Evolutionary conservation across 2,113 vertebrate genomes (phyloP).

Genomic region (Ailurus styani): DNA sequence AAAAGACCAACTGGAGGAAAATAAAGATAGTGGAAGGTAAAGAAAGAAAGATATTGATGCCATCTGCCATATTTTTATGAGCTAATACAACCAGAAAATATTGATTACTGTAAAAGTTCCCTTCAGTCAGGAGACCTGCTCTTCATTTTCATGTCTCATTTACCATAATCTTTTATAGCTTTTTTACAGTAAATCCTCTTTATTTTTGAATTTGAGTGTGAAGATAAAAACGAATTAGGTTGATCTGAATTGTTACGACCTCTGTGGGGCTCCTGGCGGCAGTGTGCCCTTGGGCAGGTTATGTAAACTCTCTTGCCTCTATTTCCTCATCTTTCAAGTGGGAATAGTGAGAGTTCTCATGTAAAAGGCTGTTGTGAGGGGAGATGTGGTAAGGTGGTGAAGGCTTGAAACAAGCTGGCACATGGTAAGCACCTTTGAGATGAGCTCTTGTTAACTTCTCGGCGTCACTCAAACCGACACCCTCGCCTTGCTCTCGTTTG

Average conservation of each 20-base stretch:
- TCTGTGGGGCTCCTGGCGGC: neutral
- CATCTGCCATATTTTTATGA: conserved; percentile 30
- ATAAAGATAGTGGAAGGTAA: neutral
- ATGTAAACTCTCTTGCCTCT: neutral
- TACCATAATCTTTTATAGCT: conserved; percentile 64
- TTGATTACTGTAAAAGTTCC: conserved; percentile 72
- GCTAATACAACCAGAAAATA: conserved; percentile 67
- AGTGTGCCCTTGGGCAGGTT: neutral
- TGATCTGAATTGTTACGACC: conserved; percentile 32
- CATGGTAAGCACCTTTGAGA: accelerated
- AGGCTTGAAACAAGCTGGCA: neutral
- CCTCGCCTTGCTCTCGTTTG: neutral
- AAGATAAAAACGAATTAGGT: conserved; percentile 19
- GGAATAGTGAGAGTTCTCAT: neutral
- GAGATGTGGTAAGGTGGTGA: too few relatives aligned
- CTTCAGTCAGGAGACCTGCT: conserved; percentile 67
- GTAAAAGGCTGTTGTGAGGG: neutral
- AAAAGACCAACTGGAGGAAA: conserved; percentile 31
- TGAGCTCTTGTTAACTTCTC: neutral
- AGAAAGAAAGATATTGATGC: conserved; percentile 34
- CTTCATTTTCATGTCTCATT: conserved; percentile 61
- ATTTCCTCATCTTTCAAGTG: neutral
- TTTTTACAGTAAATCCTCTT: conserved; percentile 70
- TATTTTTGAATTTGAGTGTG: conserved; percentile 54
- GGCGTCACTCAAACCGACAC: neutral